Conservation (phyloP, 2,888 invertebrate species). For the Theristus sp. region DNA sequence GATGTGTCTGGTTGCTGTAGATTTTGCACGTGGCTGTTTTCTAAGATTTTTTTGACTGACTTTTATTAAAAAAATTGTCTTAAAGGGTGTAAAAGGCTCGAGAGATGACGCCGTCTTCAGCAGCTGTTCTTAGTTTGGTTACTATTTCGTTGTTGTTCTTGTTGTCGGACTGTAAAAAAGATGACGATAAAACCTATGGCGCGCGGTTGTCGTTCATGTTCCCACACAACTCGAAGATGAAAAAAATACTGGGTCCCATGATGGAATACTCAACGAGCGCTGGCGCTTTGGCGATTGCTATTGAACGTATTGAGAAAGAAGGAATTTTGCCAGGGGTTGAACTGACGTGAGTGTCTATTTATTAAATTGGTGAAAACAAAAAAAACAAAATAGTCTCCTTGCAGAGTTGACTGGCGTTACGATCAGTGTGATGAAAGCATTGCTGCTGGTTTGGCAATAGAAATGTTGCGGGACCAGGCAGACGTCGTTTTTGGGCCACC, state of each 20-base stretch:
- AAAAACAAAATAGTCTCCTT: background rate
- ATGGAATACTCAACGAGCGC: background rate
- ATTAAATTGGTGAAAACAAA: background rate
- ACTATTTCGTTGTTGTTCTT: too few species aligned
- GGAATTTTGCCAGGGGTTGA: conserved; percentile 6
- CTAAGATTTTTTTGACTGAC: too few species aligned
- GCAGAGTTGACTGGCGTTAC: conserved; percentile 6
- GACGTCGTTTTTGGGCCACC: conserved; percentile 5
- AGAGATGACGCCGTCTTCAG: too few species aligned
- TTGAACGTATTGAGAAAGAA: conserved; percentile 6
- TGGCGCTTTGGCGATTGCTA: conserved; percentile 4
- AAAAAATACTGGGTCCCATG: background rate
- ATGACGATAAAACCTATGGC: background rate
- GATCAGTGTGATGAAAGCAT: conserved; percentile 8
- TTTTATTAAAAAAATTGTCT: too few species aligned
- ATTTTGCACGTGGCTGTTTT: too few species aligned
- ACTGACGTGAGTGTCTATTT: conserved; percentile 1
- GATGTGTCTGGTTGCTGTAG: too few species aligned
- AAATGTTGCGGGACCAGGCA: background rate
- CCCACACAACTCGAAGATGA: background rate
- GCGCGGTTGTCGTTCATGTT: background rate
- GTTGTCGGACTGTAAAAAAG: background rate
- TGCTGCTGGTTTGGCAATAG: conserved; percentile 3
- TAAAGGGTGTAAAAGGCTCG: too few species aligned
- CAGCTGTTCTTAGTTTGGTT: too few species aligned